Evolutionary conservation across 2,113 vertebrate genomes (phyloP).

Genomic region (rabbit (Oryctolagus cuniculus)): DNA sequence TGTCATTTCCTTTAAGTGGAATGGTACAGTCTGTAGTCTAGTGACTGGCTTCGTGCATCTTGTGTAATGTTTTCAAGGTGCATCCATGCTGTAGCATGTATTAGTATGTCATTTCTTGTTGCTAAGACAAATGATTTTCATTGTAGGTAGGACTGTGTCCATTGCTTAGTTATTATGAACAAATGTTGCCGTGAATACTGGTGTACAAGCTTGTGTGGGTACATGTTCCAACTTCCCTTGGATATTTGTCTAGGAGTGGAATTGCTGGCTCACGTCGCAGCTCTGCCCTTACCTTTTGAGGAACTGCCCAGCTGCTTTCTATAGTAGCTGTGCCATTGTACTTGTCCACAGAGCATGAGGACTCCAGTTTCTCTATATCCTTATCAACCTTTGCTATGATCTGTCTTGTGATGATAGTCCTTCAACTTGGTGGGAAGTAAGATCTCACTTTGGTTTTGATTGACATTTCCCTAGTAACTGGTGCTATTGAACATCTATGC

Average conservation of each 20-base stretch:
- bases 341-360: neutral
- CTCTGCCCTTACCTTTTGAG: neutral
- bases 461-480: neutral
- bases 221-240: neutral
- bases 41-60: neutral
- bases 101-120: neutral
- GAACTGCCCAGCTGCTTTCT: neutral
- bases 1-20: neutral
- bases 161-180: neutral
- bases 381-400: neutral
- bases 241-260: neutral
- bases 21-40: neutral
- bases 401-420: neutral
- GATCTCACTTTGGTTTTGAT: neutral
- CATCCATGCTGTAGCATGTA: neutral
- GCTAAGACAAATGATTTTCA: neutral
- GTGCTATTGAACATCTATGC: neutral
- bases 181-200: neutral
- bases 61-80: neutral
- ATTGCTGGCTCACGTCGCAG: neutral
- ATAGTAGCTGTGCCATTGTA: neutral
- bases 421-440: neutral
- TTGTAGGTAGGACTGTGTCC: neutral
- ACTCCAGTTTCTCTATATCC: neutral
- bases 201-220: neutral